These are phyloP conservation scores for Agriopis aurantiaria DNA, from an alignment of 2,888 invertebrate species.

Conservation along the genomic window DNA sequence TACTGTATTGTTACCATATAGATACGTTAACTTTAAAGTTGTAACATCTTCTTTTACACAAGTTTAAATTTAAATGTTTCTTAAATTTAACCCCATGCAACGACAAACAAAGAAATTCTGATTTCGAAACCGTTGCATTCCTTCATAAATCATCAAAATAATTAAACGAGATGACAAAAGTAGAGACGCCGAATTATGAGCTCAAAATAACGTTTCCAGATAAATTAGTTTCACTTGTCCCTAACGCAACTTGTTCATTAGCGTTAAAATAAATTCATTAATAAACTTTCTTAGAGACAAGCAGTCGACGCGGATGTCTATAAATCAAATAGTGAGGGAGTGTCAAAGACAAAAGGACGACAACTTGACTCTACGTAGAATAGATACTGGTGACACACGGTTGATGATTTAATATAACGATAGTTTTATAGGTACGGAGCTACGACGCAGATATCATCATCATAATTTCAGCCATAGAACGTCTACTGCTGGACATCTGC, in stretches of 20 bases:
- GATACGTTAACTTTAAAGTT: too few species aligned
- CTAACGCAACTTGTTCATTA: slow-evolving; percentile 84
- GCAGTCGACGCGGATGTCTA: slow-evolving; percentile 82
- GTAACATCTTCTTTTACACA: too few species aligned
- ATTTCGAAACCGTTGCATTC: slow-evolving; percentile 4
- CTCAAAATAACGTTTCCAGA: slow-evolving; percentile 77
- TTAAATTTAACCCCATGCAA: slow-evolving; percentile 9
- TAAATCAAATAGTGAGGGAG: slow-evolving; percentile 86
- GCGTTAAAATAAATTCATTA: slow-evolving; percentile 86
- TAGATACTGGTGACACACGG: slow-evolving; percentile 56
- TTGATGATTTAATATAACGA: slow-evolving; percentile 9
- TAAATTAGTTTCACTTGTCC: slow-evolving; percentile 83
- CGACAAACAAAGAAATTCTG: slow-evolving; percentile 15
- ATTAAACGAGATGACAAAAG: slow-evolving; percentile 39
- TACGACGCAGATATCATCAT: too few species aligned
- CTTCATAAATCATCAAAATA: slow-evolving; percentile 27
- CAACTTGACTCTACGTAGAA: slow-evolving; percentile 61
- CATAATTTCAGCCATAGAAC: too few species aligned
- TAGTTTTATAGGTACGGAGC: neutral
- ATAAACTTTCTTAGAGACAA: slow-evolving; percentile 79
- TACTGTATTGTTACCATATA: too few species aligned
- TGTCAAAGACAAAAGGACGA: slow-evolving; percentile 83
- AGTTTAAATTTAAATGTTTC: too few species aligned
- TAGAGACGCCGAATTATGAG: slow-evolving; percentile 50
- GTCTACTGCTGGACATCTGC: too few species aligned